A percentile compares a stretch with the other conserved stretches of the same genome.
Evolutionary conservation across 2,113 vertebrate genomes (phyloP).

Genomic region (Rattus rattus): DNA sequence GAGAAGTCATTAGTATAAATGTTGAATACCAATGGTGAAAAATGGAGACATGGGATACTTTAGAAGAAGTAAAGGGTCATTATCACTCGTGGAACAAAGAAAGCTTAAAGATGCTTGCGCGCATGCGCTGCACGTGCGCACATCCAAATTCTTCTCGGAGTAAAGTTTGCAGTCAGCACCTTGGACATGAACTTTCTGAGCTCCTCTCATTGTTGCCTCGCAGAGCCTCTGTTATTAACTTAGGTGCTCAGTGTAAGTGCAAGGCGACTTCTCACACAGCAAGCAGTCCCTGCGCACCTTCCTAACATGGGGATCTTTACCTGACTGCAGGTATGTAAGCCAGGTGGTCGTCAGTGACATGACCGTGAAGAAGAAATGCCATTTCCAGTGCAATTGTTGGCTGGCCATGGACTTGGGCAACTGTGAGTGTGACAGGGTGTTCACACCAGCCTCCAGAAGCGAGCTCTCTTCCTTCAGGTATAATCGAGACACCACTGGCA

Average conservation of each 20-base stretch:
- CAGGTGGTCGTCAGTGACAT: conserved; percentile 78
- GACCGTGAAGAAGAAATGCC: conserved; percentile 68
- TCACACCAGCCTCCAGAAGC: conserved; percentile 65
- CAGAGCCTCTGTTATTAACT: neutral
- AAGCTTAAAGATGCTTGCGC: neutral
- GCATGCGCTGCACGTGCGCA: neutral
- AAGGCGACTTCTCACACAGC: neutral
- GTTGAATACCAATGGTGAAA: neutral
- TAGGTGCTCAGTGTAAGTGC: neutral
- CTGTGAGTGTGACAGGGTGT: conserved; percentile 67
- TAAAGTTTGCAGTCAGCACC: neutral
- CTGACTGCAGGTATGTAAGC: conserved; percentile 77
- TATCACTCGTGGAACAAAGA: neutral
- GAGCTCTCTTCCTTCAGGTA: conserved; percentile 79
- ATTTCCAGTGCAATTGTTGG: conserved; percentile 82
- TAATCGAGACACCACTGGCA: neutral
- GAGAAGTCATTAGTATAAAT: neutral
- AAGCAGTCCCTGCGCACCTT: neutral
- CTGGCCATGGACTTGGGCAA: conserved; percentile 76
- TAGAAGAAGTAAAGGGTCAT: neutral
- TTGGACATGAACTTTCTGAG: neutral
- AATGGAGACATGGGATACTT: neutral
- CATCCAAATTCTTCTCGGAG: neutral
- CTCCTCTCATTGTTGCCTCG: neutral
- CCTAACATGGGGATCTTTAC: neutral